These are phyloP conservation scores for Eilema griseolum DNA, from an alignment of 2,888 invertebrate species.

Conservation along the genomic window DNA sequence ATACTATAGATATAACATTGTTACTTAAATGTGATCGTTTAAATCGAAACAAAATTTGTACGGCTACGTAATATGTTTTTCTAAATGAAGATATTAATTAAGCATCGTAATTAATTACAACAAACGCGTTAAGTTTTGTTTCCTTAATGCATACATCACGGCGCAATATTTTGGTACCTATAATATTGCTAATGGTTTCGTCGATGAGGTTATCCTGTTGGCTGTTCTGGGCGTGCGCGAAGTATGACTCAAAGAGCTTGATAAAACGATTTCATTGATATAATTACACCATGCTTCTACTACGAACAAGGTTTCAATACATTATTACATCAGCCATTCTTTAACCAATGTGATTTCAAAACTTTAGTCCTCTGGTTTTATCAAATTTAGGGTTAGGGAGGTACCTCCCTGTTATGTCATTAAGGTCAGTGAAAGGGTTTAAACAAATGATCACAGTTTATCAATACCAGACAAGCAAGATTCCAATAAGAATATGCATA, in stretches of 20 bases:
- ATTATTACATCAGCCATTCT: constrained; percentile 21
- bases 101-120: constrained; percentile 46
- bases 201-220: constrained; percentile 67
- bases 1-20: constrained; percentile 67
- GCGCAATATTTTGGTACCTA: constrained; percentile 51
- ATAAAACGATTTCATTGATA: constrained; percentile 38
- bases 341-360: constrained; percentile 43
- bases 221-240: constrained; percentile 71
- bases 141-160: constrained; percentile 47
- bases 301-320: constrained; percentile 10
- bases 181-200: constrained; percentile 45
- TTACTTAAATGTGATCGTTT: constrained; percentile 81
- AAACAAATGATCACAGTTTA: not conserved
- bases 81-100: constrained; percentile 50
- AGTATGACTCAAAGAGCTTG: constrained; percentile 48
- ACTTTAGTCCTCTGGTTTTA: constrained; percentile 32
- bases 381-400: not conserved
- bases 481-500: not conserved
- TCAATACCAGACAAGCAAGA: not conserved
- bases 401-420: not conserved
- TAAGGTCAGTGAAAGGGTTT: not conserved
- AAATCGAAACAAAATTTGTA: constrained; percentile 71
- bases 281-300: constrained; percentile 3
- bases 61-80: constrained; percentile 62
- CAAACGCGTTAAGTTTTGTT: constrained; percentile 43